Evolutionary conservation across 2,888 invertebrate species (phyloP), one percentile per base, ranked within the genome.

Genomic region (Drymonia ruficornis): DNA sequence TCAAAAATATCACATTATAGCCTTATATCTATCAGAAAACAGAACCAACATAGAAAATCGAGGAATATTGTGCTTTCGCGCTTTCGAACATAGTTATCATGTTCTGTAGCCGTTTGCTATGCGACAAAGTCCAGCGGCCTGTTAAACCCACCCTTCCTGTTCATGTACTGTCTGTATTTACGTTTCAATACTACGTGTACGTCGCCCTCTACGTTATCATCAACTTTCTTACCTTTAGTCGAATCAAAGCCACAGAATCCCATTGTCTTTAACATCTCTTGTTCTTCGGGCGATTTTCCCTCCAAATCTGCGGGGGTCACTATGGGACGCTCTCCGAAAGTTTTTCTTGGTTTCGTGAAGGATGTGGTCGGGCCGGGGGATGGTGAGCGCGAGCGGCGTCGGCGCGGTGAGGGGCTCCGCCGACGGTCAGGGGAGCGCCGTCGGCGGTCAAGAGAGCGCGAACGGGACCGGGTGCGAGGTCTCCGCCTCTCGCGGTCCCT

Each of bases 81-180:
- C 12, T 31, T n/a, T 1, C 2, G n/a, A 36, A 36, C 5, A n/a
- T n/a, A n/a, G n/a, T n/a, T 36, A n/a, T 40, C 5, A 1, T 40
- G 40, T 0, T 16, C 7, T 8, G 44, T 4, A 8, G 12, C 43
- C 43, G 28, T 28, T 28, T 8, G 45, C 77, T 93, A 98, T 66
- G 98, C 98, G 65, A 99, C 98, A 92, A 98, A 98, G 89, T 99
- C 99, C 65, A 99, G 91, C 42, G 99, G 99, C 81, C 99, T 94
- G 89, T 99, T 99, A 90, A 99, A 99, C 53, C 99, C 99, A 63
- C 99, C 99, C 89, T 99, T 98, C 61, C 99, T 95, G 89, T 99
- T 99, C 99, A 99, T 99, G 84, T 99, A 99, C 91, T 99, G 99
- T 74, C 99, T 95, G 86, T 99, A 99, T 91, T 99, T 98, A 74